Conservation (phyloP, 2,888 invertebrate species). For the Ophion obscuratus region DNA sequence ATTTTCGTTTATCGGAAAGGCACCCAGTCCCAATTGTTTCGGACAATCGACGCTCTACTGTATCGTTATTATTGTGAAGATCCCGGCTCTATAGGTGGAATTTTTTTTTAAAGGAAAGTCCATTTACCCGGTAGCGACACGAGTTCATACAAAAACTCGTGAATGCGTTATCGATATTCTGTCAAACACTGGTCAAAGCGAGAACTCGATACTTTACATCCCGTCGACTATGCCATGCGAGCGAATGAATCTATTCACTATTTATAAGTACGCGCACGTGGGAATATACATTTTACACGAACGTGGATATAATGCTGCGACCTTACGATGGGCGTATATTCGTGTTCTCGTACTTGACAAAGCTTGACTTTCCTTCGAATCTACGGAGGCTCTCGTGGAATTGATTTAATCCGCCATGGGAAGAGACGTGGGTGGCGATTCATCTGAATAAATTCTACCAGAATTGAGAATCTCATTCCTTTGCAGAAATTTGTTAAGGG, state of each 20-base stretch:
- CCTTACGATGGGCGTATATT: constrained; percentile 14
- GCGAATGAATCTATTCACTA: constrained; percentile 17
- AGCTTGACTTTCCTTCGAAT: background rate
- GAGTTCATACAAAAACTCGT: background rate
- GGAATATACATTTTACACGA: constrained; percentile 8
- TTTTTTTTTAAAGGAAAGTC: background rate
- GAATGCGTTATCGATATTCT: constrained; percentile 30
- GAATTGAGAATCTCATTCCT: no score
- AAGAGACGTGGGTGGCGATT: no score
- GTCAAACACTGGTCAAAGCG: background rate
- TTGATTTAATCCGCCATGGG: no score
- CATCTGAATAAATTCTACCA: no score
- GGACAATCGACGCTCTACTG: no score
- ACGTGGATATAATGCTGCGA: constrained; percentile 11
- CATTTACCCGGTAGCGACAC: constrained; percentile 6
- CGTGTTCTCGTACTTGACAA: background rate
- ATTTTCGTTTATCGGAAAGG: no score
- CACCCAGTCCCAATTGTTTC: no score
- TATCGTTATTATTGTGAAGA: background rate
- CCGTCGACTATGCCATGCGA: background rate
- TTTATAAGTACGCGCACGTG: constrained; percentile 29
- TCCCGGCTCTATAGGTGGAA: background rate
- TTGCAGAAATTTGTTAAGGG: no score
- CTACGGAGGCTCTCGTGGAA: no score
- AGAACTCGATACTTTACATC: background rate